Evolutionary conservation across 2,797 vertebrate genomes (phyloP).

Genomic region (Ptychadena robeensis): DNA sequence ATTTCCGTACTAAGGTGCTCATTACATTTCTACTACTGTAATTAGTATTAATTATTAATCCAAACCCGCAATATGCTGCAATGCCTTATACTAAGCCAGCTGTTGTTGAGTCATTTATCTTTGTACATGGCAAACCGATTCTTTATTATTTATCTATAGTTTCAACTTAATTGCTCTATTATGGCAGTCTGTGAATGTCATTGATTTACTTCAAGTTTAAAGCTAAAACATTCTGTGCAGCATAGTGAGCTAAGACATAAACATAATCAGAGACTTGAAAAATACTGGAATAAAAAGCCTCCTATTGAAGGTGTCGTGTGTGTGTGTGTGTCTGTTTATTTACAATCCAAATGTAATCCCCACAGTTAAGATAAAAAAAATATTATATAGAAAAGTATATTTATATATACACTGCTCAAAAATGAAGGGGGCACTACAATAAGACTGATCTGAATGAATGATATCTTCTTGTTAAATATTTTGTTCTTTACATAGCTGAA

Average conservation of each 20-base stretch:
- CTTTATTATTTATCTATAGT: constrained; percentile 8
- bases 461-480: too few species aligned
- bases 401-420: too few species aligned
- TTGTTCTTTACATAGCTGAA: too few species aligned
- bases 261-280: too few species aligned
- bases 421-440: too few species aligned
- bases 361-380: too few species aligned
- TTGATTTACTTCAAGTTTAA: constrained; percentile 5
- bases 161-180: not conserved
- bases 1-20: constrained; percentile 22
- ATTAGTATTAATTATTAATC: constrained; percentile 54
- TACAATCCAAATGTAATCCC: too few species aligned
- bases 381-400: too few species aligned
- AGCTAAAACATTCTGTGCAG: not conserved
- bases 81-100: constrained; percentile 12
- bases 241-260: not conserved
- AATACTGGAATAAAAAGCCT: not conserved
- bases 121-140: constrained; percentile 20
- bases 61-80: constrained; percentile 11
- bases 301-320: not conserved
- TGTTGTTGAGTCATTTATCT: constrained; percentile 14
- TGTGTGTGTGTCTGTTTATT: too few species aligned
- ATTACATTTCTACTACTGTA: constrained; percentile 29
- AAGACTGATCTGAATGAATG: too few species aligned
- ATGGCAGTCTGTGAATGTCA: constrained; percentile 8